Conservation (phyloP, 2,113 vertebrate genomes). For the Coryphaenoides rupestris region DNA sequence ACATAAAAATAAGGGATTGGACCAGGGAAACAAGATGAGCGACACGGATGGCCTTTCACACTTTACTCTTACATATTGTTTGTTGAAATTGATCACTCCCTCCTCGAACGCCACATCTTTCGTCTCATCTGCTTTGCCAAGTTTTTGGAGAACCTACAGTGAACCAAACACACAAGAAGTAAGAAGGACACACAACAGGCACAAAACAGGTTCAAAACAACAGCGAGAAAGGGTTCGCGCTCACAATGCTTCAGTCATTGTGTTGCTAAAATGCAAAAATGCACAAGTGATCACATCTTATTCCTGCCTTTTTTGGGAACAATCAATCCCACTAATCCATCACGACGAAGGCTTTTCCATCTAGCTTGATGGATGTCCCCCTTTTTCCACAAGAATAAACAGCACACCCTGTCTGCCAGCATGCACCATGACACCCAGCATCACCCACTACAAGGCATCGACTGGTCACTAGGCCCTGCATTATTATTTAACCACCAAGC, state of each 20-base stretch:
- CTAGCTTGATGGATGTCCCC: background rate
- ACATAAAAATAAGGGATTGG: no score
- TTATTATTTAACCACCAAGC: background rate
- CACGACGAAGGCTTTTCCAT: background rate
- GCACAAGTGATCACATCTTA: no score
- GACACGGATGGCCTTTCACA: background rate
- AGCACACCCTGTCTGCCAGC: constrained; percentile 52
- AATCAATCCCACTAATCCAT: no score
- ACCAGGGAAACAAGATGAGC: no score
- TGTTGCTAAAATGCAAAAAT: no score
- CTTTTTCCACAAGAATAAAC: constrained; percentile 15
- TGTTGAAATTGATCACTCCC: constrained; percentile 95
- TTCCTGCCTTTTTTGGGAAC: no score
- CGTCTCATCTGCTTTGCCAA: constrained; percentile 97
- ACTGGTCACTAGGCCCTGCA: constrained; percentile 33
- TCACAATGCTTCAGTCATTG: no score
- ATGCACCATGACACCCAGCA: constrained; percentile 16
- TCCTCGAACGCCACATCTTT: constrained; percentile 96
- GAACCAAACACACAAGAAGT: constrained; percentile 4
- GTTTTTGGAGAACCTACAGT: constrained; percentile 91
- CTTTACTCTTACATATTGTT: constrained; percentile 83
- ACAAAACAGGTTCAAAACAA: no score
- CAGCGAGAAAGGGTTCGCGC: no score
- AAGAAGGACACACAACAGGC: background rate
- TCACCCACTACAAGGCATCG: constrained; percentile 26